These are phyloP conservation scores for Eutolmus rufibarbis DNA, from an alignment of 2,888 invertebrate genomes.

Conservation along the genomic window DNA sequence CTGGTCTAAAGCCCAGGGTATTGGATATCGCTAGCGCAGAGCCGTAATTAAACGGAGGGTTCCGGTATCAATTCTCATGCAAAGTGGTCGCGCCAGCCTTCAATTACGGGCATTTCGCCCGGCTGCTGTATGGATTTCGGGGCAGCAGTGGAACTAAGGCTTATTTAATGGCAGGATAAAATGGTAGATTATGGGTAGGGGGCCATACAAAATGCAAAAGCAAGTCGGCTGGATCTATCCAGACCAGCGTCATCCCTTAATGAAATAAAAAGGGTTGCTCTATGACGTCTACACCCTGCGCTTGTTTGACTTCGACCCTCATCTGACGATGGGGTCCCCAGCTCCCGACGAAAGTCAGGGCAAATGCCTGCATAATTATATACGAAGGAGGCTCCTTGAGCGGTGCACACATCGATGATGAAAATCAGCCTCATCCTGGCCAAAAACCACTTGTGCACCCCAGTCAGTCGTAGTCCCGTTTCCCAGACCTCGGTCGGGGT, in stretches of 20 bases:
- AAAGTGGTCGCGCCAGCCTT: conserved; percentile 25
- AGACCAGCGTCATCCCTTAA: conserved; percentile 1
- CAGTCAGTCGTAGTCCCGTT: background rate
- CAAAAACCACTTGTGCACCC: conserved; percentile 2
- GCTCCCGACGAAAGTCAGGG: background rate
- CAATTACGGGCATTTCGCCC: conserved; percentile 23
- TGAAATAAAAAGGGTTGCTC: conserved; percentile 33
- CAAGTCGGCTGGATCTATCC: background rate
- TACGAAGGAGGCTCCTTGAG: background rate
- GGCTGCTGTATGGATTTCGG: conserved; percentile 1
- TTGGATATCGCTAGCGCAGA: background rate
- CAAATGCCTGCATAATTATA: conserved; percentile 34
- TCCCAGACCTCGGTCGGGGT: background rate
- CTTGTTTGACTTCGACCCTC: conserved; percentile 23
- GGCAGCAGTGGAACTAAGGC: background rate
- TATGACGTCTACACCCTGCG: background rate
- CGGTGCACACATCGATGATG: conserved; percentile 19
- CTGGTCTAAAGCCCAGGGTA: background rate
- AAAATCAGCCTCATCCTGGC: conserved; percentile 24
- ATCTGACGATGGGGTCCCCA: background rate
- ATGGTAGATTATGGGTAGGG: background rate
- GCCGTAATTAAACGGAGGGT: conserved; percentile 21
- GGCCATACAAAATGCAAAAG: background rate
- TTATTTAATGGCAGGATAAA: conserved; percentile 29
- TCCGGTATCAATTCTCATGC: conserved; percentile 24